Percentiles rank a stretch among this genome's conserved stretches.
Conservation (phyloP, 2,888 invertebrate genomes). For the Drosophila suboccidentalis region DNA sequence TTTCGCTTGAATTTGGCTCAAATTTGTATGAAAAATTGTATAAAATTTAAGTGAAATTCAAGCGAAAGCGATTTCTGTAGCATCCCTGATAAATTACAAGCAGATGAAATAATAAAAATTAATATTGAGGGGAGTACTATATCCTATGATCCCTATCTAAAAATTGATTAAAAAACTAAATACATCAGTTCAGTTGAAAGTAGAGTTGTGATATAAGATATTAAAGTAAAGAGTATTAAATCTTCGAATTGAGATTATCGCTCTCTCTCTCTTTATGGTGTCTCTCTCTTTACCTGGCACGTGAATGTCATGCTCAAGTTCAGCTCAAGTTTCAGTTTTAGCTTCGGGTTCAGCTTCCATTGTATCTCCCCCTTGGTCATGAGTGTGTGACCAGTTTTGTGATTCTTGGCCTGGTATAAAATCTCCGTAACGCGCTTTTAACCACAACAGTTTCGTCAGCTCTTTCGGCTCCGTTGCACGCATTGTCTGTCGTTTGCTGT, state of each 20-base stretch:
- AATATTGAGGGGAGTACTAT: too few relatives aligned
- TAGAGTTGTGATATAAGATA: too few relatives aligned
- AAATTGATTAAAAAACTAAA: too few relatives aligned
- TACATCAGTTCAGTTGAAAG: too few relatives aligned
- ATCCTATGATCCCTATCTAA: too few relatives aligned
- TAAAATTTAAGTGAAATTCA: too few relatives aligned
- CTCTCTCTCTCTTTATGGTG: not conserved
- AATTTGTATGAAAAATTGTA: too few relatives aligned
- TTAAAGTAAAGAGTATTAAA: conserved; percentile 4
- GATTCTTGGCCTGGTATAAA: conserved; percentile 77
- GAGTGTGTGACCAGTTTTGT: conserved; percentile 61
- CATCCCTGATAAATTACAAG: too few relatives aligned
- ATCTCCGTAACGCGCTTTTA: conserved; percentile 65
- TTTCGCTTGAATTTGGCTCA: too few relatives aligned
- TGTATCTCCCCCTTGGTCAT: conserved; percentile 18
- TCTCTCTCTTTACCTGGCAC: conserved; percentile 38
- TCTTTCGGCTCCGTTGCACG: conserved; percentile 69
- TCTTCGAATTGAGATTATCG: not conserved
- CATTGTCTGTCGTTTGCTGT: conserved; percentile 28
- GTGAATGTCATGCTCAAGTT: conserved; percentile 76
- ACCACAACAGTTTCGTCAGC: conserved; percentile 74
- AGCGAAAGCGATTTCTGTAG: too few relatives aligned
- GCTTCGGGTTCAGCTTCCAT: conserved; percentile 33
- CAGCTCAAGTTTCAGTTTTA: conserved; percentile 39
- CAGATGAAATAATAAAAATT: too few relatives aligned